Evolutionary conservation across 2,888 invertebrate genomes (phyloP).

Genomic region (Drosophila tanythrix): DNA sequence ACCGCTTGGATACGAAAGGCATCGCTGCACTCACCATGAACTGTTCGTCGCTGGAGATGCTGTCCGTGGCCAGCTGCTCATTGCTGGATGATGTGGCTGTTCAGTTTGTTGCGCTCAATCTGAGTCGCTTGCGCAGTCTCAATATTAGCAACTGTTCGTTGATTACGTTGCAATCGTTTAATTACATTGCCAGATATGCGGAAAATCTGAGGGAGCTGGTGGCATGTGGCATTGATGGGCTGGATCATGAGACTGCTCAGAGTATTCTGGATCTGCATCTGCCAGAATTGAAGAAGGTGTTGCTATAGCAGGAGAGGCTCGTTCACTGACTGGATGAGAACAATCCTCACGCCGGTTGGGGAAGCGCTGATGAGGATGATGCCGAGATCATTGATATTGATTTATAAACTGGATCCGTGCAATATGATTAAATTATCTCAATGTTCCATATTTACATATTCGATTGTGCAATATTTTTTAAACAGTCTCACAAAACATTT

Average conservation of each 20-base stretch:
- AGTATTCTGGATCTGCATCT: conserved; percentile 50
- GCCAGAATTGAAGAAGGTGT: conserved; percentile 63
- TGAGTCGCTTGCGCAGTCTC: conserved; percentile 69
- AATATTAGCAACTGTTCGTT: conserved; percentile 73
- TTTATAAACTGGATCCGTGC: conserved; percentile 40
- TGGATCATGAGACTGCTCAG: conserved; percentile 58
- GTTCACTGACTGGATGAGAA: conserved; percentile 63
- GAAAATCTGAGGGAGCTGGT: conserved; percentile 64
- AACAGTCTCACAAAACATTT: not conserved
- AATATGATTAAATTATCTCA: conserved; percentile 41
- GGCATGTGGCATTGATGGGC: conserved; percentile 66
- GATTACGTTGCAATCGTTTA: conserved; percentile 60
- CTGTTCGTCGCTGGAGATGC: conserved; percentile 71
- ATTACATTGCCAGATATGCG: conserved; percentile 55
- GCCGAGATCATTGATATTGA: conserved; percentile 62
- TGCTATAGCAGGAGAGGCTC: conserved; percentile 74
- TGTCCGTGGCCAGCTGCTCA: conserved; percentile 69
- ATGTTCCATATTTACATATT: conserved; percentile 4
- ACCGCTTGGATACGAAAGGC: conserved; percentile 63
- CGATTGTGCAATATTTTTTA: not conserved
- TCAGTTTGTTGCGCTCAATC: conserved; percentile 41
- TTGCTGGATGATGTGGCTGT: conserved; percentile 66
- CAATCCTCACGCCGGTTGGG: conserved; percentile 50
- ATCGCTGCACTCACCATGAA: conserved; percentile 64
- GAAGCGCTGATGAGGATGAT: conserved; percentile 59